These are phyloP conservation scores for Trematocara zebra DNA, from an alignment of 2,113 vertebrate species.

Conservation along the genomic window DNA sequence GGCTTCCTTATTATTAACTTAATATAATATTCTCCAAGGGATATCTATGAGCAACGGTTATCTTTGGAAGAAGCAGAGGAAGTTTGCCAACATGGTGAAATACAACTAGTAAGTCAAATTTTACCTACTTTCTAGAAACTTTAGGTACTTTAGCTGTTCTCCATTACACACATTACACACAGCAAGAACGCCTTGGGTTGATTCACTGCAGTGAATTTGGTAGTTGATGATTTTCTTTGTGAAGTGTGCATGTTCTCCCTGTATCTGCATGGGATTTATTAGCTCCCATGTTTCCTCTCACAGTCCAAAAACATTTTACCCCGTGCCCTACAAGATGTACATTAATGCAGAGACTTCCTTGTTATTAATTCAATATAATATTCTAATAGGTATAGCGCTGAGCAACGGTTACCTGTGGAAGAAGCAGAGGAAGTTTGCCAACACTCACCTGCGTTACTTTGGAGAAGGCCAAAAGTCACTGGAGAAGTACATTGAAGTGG, in stretches of 20 bases:
- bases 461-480: slow-evolving; percentile 71
- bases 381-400: slow-evolving; percentile 51
- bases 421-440: slow-evolving; percentile 59
- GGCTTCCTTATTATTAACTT: not conserved
- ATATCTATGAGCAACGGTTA: slow-evolving; percentile 66
- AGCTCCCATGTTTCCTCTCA: not conserved
- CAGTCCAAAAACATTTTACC: not conserved
- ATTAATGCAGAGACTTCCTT: not conserved
- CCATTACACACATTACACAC: not conserved
- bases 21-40: slow-evolving; percentile 38
- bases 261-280: not conserved
- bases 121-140: not conserved
- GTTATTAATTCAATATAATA: not conserved
- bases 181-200: not conserved
- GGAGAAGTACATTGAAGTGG: slow-evolving; percentile 75
- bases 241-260: not conserved
- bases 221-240: not conserved
- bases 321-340: rapidly evolving
- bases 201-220: not conserved
- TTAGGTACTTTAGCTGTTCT: not conserved
- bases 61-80: slow-evolving; percentile 78
- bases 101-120: not conserved
- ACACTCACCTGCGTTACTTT: slow-evolving; percentile 73
- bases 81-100: no score
- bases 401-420: slow-evolving; percentile 76